These are phyloP conservation scores for Heliocidaris erythrogramma DNA, from an alignment of 35 echinoderm and acorn worm species.

Conservation along the genomic window DNA sequence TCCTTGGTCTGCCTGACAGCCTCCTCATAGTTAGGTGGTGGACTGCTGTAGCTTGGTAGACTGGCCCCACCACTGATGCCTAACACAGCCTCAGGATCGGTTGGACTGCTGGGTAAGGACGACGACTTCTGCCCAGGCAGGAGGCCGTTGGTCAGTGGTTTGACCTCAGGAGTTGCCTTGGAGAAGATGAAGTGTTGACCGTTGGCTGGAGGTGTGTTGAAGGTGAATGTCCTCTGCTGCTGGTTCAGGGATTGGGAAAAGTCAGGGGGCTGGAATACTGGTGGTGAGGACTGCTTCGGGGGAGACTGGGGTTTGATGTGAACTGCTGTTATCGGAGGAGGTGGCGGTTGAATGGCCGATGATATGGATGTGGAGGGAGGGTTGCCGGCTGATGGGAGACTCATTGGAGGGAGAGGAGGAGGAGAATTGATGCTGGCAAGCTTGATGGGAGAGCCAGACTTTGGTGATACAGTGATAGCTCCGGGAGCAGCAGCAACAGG, in stretches of 20 bases:
- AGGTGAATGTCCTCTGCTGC: slow-evolving; percentile 77
- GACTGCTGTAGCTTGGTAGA: slow-evolving; percentile 56
- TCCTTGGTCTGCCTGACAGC: slow-evolving; percentile 86
- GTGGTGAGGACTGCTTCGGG: slow-evolving; percentile 46
- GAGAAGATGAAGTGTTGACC: slow-evolving; percentile 85
- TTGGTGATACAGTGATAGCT: neutral
- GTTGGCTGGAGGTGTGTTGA: slow-evolving; percentile 74
- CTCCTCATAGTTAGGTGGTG: slow-evolving; percentile 95
- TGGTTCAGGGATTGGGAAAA: slow-evolving; percentile 72
- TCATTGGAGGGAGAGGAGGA: slow-evolving; percentile 7
- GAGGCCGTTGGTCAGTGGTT: slow-evolving; percentile 70
- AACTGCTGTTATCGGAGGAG: neutral
- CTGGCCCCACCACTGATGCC: slow-evolving; percentile 52
- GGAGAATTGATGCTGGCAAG: slow-evolving; percentile 18
- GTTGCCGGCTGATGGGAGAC: neutral
- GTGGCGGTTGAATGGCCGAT: slow-evolving; percentile 33
- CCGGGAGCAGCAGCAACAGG: neutral
- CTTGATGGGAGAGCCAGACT: neutral
- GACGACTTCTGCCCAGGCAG: slow-evolving; percentile 66
- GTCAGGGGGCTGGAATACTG: slow-evolving; percentile 75
- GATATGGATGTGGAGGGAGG: slow-evolving; percentile 32
- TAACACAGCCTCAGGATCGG: slow-evolving; percentile 54
- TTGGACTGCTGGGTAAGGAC: slow-evolving; percentile 89
- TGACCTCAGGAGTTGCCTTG: slow-evolving; percentile 41
- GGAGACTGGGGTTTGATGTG: slow-evolving; percentile 52